These are phyloP conservation scores for Zenarchopterus dispar DNA, from an alignment of 2,797 vertebrate genomes.

Conservation along the genomic window DNA sequence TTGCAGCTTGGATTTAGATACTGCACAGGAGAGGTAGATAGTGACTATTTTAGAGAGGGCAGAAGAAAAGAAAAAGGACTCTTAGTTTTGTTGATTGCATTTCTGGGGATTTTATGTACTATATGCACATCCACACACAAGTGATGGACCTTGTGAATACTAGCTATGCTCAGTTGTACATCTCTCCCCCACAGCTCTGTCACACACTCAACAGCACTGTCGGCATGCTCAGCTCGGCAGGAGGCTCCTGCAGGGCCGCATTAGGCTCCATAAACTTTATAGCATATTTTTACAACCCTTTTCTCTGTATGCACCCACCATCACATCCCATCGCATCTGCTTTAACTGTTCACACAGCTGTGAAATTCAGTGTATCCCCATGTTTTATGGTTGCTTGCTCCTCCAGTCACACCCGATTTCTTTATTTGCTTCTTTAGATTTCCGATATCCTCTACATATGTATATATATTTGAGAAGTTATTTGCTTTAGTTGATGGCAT, in stretches of 20 bases:
- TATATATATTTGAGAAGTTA: conserved; percentile 72
- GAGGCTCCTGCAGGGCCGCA: conserved; percentile 79
- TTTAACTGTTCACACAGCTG: conserved; percentile 83
- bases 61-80: conserved; percentile 41
- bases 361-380: conserved; percentile 79
- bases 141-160: conserved; percentile 70
- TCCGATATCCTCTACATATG: conserved; percentile 66
- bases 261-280: conserved; percentile 85
- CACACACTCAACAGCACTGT: conserved; percentile 73
- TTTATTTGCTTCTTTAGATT: conserved; percentile 75
- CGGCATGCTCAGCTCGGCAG: conserved; percentile 73
- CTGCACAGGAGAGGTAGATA: conserved; percentile 38
- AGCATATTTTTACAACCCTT: conserved; percentile 82
- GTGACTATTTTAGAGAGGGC: conserved; percentile 32
- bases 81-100: conserved; percentile 63
- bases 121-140: conserved; percentile 60
- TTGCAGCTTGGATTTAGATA: conserved; percentile 41
- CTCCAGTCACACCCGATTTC: conserved; percentile 72
- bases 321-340: conserved; percentile 80
- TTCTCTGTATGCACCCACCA: conserved; percentile 81
- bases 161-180: conserved; percentile 70
- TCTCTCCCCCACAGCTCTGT: conserved; percentile 76
- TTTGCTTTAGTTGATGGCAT: conserved; percentile 65
- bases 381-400: conserved; percentile 77
- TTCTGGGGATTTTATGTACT: conserved; percentile 63